Conservation (phyloP, 2,797 vertebrate species). For the Remorina albescens region DNA sequence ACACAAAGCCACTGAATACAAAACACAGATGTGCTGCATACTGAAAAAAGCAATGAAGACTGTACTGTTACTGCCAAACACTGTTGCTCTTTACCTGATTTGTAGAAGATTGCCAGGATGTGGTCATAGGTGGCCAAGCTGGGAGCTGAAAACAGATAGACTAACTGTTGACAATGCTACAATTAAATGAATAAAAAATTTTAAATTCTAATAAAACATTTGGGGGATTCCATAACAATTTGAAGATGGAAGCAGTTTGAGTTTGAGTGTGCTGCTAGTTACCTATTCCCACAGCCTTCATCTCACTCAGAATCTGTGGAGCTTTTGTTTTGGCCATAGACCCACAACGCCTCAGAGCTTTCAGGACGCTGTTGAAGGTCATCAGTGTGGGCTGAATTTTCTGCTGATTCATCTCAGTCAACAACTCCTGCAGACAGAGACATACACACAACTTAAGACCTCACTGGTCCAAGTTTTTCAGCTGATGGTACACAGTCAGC, state of each 20-base stretch:
- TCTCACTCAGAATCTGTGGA: slow-evolving; percentile 87
- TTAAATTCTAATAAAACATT: background rate
- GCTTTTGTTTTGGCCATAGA: slow-evolving; percentile 70
- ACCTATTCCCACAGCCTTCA: slow-evolving; percentile 93
- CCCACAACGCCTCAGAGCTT: slow-evolving; percentile 84
- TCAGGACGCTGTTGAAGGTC: slow-evolving; percentile 91
- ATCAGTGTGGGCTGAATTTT: slow-evolving; percentile 89
- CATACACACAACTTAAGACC: background rate
- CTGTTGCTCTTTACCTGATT: slow-evolving; percentile 78
- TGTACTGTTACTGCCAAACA: no score
- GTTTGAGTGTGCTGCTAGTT: slow-evolving; percentile 31
- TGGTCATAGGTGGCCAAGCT: slow-evolving; percentile 90
- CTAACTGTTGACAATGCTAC: no score
- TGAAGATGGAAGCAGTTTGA: background rate
- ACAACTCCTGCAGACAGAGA: slow-evolving; percentile 83
- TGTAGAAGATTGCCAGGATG: slow-evolving; percentile 85
- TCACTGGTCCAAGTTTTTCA: background rate
- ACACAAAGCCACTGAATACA: background rate
- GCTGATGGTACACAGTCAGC: background rate
- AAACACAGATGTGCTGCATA: no score
- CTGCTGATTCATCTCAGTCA: slow-evolving; percentile 92
- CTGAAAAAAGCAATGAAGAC: background rate
- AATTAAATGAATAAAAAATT: no score
- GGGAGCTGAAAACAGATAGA: slow-evolving; percentile 89
- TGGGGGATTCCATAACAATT: background rate